phyloP scores from a whole-genome alignment of 2,113 vertebrate species.

The Chlamydotis undulata region DNA sequence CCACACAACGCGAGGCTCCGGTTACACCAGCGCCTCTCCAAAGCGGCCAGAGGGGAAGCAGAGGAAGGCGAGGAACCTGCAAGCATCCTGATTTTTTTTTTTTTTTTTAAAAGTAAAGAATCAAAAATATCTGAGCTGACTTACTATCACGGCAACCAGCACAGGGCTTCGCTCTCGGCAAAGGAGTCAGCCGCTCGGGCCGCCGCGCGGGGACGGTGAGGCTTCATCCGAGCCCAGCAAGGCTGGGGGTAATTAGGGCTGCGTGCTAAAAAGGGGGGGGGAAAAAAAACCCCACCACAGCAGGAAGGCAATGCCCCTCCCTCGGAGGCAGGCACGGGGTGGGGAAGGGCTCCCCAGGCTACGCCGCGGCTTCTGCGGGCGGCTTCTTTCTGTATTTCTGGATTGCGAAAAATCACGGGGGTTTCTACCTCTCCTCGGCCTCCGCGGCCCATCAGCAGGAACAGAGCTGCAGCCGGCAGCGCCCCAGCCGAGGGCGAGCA shows the following conservation, averaged over 20 bases:
- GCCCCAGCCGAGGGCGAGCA: not conserved
- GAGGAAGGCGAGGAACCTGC: not conserved
- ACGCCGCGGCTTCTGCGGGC: too few relatives aligned
- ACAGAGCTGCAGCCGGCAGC: not conserved
- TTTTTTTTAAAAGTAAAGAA: too few relatives aligned
- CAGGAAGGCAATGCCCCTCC: not conserved
- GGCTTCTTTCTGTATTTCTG: too few relatives aligned
- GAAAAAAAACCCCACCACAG: rapidly evolving
- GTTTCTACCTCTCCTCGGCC: not conserved
- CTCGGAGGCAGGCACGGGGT: not conserved
- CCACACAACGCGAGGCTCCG: too few relatives aligned
- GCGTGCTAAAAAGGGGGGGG: not conserved
- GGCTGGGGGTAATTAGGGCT: not conserved
- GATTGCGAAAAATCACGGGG: rapidly evolving
- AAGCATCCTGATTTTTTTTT: too few relatives aligned
- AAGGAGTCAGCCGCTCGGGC: too few relatives aligned
- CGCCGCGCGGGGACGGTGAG: too few relatives aligned
- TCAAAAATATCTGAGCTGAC: not conserved
- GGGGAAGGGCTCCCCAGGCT: not conserved
- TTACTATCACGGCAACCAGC: not conserved
- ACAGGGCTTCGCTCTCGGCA: not conserved
- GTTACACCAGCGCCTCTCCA: too few relatives aligned
- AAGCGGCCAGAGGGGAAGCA: not conserved
- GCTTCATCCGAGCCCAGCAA: not conserved
- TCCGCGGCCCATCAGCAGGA: not conserved